These are phyloP conservation scores for Teleiodes luculella DNA, from an alignment of 2,888 invertebrate genomes.

Conservation along the genomic window DNA sequence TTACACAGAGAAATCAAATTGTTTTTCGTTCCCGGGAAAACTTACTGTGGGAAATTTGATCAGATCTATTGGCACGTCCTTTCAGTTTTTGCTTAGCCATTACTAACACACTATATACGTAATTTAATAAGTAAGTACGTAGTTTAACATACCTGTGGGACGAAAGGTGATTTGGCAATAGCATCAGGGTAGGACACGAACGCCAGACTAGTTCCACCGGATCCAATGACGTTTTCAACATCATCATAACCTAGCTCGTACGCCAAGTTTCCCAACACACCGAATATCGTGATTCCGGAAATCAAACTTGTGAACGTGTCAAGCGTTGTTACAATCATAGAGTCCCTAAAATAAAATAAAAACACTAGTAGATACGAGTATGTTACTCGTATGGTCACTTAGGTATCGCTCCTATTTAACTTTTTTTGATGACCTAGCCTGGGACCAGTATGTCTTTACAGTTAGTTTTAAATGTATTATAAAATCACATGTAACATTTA, in stretches of 20 bases:
- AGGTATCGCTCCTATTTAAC: too few species aligned
- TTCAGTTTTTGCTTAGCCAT: too few species aligned
- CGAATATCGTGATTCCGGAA: slow-evolving; percentile 90
- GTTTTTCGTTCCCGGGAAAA: too few species aligned
- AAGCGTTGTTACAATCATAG: slow-evolving; percentile 87
- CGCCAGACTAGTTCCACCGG: slow-evolving; percentile 87
- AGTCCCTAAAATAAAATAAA: slow-evolving; percentile 77
- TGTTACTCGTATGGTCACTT: too few species aligned
- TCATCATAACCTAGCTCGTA: slow-evolving; percentile 79
- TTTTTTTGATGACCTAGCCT: too few species aligned
- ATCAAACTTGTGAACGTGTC: slow-evolving; percentile 90
- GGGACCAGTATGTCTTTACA: too few species aligned
- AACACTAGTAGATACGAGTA: not conserved
- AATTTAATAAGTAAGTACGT: too few species aligned
- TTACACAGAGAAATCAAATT: too few species aligned
- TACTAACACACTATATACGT: too few species aligned
- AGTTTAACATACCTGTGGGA: slow-evolving; percentile 80
- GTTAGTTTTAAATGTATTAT: too few species aligned
- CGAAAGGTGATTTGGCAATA: slow-evolving; percentile 84
- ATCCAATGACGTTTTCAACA: slow-evolving; percentile 81
- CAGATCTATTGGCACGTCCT: too few species aligned
- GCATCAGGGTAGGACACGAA: slow-evolving; percentile 93
- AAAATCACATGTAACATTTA: not conserved
- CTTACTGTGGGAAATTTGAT: too few species aligned
- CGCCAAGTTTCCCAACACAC: slow-evolving; percentile 89